Conservation (phyloP, 2,888 invertebrate genomes). For the Lysandra bellargus region DNA sequence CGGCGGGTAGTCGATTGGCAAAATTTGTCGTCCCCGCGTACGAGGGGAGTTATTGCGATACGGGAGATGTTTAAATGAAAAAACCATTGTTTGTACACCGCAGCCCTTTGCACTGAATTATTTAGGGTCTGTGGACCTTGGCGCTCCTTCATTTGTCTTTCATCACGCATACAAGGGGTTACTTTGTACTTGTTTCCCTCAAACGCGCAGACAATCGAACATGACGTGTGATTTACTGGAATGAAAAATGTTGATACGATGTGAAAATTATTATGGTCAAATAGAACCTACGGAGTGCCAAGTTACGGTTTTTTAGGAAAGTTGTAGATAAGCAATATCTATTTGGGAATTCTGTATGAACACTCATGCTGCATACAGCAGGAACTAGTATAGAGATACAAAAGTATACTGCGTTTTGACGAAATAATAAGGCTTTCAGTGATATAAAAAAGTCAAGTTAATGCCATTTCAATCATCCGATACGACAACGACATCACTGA, state of each 20-base stretch:
- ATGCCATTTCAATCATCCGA: too few relatives aligned
- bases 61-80: conserved; percentile 45
- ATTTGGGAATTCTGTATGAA: too few relatives aligned
- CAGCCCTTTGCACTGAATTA: conserved; percentile 43
- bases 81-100: conserved; percentile 48
- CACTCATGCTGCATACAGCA: too few relatives aligned
- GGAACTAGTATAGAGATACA: too few relatives aligned
- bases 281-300: too few relatives aligned
- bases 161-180: conserved; percentile 37
- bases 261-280: background rate
- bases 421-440: too few relatives aligned
- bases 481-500: too few relatives aligned
- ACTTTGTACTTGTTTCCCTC: conserved; percentile 34
- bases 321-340: too few relatives aligned
- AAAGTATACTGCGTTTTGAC: too few relatives aligned
- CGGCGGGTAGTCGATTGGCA: conserved; percentile 61
- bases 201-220: conserved; percentile 22
- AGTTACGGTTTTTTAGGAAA: too few relatives aligned
- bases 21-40: conserved; percentile 56
- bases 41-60: conserved; percentile 39
- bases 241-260: background rate
- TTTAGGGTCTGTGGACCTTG: conserved; percentile 37
- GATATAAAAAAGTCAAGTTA: too few relatives aligned
- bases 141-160: conserved; percentile 41
- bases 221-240: background rate